These are phyloP conservation scores for Simalia tracyae DNA, from an alignment of 2,797 vertebrate species.

Conservation along the genomic window DNA sequence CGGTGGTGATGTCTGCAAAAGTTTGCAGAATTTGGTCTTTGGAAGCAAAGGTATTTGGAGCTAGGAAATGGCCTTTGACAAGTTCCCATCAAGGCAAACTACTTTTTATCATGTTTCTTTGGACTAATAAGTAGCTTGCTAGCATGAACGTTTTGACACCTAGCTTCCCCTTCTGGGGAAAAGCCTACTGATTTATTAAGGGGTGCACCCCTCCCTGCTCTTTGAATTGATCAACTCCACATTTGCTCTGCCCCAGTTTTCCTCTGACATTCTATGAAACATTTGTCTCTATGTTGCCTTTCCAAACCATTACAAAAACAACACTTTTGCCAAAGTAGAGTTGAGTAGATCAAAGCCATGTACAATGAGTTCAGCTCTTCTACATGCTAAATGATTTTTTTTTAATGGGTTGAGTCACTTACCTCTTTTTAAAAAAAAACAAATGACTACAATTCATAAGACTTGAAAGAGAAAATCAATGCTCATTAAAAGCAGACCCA, in stretches of 20 bases:
- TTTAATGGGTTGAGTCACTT: background rate
- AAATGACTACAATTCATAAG: background rate
- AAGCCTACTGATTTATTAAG: background rate
- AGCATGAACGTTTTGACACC: background rate
- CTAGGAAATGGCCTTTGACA: background rate
- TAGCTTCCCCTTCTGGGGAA: background rate
- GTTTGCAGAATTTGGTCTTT: background rate
- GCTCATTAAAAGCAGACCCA: background rate
- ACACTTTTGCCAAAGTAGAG: background rate
- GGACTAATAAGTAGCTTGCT: background rate
- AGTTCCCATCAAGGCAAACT: background rate
- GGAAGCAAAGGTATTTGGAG: background rate
- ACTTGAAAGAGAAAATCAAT: background rate
- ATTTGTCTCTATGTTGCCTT: background rate
- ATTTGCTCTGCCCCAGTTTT: background rate
- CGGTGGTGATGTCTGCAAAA: background rate
- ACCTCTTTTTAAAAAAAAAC: background rate
- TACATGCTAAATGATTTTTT: background rate
- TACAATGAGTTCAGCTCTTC: background rate
- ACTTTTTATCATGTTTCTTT: background rate
- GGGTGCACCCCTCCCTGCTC: background rate
- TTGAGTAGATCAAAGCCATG: background rate
- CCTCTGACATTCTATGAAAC: background rate
- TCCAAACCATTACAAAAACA: slow-evolving; percentile 2
- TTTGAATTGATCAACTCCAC: background rate